phyloP scores from a whole-genome alignment of 2,797 vertebrate genomes.

The Threskiornis aethiopicus region DNA sequence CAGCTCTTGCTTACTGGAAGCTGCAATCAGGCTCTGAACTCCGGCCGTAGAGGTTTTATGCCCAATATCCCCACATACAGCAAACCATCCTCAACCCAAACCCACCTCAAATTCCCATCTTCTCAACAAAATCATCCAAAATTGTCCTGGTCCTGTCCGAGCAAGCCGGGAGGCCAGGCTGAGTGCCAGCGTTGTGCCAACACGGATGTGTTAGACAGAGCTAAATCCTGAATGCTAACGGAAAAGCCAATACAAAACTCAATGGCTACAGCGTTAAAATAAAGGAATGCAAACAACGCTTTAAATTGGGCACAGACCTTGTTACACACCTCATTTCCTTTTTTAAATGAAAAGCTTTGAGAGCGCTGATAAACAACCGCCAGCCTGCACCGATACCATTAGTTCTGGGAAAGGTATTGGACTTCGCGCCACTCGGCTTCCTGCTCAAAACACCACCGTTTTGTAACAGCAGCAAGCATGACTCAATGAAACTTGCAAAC shows the following conservation, averaged over 20 bases:
- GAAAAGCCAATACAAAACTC: background rate
- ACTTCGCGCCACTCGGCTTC: background rate
- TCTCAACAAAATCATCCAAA: background rate
- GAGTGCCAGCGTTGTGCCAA: rapidly evolving
- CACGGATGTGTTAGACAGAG: background rate
- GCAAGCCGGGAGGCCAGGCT: rapidly evolving
- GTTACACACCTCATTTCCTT: background rate
- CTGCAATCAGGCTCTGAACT: background rate
- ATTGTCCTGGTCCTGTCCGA: background rate
- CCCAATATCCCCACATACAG: rapidly evolving
- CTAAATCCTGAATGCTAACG: rapidly evolving
- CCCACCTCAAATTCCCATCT: background rate
- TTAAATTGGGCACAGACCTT: background rate
- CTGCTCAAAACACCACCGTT: rapidly evolving
- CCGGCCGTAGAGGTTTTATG: background rate
- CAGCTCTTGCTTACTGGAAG: background rate
- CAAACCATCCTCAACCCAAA: background rate
- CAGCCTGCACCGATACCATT: rapidly evolving
- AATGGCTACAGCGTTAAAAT: background rate
- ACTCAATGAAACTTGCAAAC: rapidly evolving
- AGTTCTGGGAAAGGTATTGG: background rate
- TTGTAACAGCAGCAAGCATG: background rate
- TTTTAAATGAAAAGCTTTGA: background rate
- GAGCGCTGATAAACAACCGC: background rate
- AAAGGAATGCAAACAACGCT: background rate